Conservation (phyloP, 2,113 vertebrate species). For the Ascaphus truei region DNA sequence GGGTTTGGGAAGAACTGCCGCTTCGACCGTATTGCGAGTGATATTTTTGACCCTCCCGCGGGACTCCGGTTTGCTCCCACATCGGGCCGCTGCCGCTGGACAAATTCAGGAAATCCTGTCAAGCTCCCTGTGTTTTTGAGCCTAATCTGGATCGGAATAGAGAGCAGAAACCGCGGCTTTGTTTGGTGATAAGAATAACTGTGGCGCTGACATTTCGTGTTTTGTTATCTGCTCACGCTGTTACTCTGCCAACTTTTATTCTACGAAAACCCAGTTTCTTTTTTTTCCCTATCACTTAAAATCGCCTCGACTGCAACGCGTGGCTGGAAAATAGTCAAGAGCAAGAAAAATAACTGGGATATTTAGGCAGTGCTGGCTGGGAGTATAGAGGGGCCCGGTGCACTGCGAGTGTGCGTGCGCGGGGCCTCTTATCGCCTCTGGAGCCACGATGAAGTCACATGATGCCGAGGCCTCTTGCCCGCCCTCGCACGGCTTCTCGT, state of each 20-base stretch:
- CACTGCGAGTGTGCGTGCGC: too few relatives aligned
- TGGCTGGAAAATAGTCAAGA: background rate
- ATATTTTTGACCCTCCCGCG: too few relatives aligned
- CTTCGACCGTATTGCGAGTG: too few relatives aligned
- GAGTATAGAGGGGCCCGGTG: too few relatives aligned
- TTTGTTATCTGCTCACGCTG: background rate
- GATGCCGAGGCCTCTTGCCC: too few relatives aligned
- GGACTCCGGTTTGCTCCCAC: background rate
- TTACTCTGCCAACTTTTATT: background rate
- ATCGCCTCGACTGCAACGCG: background rate
- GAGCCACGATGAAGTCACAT: too few relatives aligned
- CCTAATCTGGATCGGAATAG: background rate
- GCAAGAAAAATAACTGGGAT: background rate
- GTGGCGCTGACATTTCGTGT: background rate
- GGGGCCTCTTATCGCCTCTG: too few relatives aligned
- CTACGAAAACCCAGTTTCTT: background rate
- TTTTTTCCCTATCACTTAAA: background rate
- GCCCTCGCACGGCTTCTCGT: too few relatives aligned
- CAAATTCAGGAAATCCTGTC: conserved; percentile 33
- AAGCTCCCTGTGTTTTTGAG: conserved; percentile 11
- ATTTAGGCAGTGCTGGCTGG: too few relatives aligned
- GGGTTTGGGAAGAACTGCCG: too few relatives aligned
- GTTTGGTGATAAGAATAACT: background rate
- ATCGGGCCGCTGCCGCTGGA: background rate
- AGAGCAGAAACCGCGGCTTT: background rate